phyloP scores from a whole-genome alignment of 1,140 invertebrate genomes.

The Drosophila teissieri region DNA sequence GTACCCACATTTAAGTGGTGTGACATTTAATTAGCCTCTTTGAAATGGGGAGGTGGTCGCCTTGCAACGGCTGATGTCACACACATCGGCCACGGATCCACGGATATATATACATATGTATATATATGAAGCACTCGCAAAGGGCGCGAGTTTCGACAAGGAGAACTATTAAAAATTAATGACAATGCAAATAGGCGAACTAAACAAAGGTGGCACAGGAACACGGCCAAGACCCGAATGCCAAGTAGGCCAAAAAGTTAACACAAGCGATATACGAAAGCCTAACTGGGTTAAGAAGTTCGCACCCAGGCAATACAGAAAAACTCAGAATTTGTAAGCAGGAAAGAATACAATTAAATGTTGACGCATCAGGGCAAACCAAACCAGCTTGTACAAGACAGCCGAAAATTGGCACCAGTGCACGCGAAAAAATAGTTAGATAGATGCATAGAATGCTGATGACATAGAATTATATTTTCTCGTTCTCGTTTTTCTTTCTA shows the following conservation, averaged over 20 bases:
- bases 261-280: constrained; percentile 15
- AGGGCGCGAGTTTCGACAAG: constrained; percentile 46
- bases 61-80: constrained; percentile 59
- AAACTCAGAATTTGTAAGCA: constrained; percentile 36
- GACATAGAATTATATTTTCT: no score
- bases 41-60: constrained; percentile 9
- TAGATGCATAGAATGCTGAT: neutral
- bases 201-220: constrained; percentile 62
- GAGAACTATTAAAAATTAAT: constrained; percentile 77
- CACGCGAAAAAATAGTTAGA: neutral
- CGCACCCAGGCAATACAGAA: constrained; percentile 46
- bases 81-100: constrained; percentile 3
- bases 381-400: constrained; percentile 57
- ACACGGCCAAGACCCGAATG: constrained; percentile 57
- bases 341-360: constrained; percentile 45
- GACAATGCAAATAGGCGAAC: constrained; percentile 69
- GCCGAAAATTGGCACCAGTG: constrained; percentile 55
- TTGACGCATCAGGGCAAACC: constrained; percentile 57
- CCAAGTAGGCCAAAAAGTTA: constrained; percentile 69
- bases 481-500: no score
- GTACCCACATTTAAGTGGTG: constrained; percentile 48
- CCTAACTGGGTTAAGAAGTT: constrained; percentile 72
- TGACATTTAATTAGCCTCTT: constrained; percentile 68
- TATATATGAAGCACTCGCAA: constrained; percentile 17
- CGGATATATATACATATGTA: constrained; percentile 2